Base-by-base conservation (phyloP, 2,113 vertebrate genomes). In the Archocentrus centrarchus region DNA sequence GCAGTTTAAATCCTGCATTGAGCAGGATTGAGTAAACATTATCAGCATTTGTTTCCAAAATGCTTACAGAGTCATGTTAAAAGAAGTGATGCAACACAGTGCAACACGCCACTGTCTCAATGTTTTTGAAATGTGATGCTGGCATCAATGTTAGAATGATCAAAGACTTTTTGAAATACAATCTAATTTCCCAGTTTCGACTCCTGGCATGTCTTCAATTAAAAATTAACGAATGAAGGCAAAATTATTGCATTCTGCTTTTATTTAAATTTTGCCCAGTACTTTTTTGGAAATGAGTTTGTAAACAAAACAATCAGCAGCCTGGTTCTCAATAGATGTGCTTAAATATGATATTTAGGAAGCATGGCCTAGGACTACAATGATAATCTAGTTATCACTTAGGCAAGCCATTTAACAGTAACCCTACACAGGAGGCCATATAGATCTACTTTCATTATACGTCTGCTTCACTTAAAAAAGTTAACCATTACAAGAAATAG, bases 391-490 rank as follows among this genome's bases (percentile, higher is more conserved):
- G 57, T 66, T 55, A 37, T 79, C 32, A 44, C 22, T 57, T n/a
- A 20, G 63, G 11, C 20, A 32, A 35, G 24, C 59, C 39, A 37
- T 5, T 55, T 30, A 37, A 68, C 35, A 37, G 30, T 81, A 66
- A 80, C n/a, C 35, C 35, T 35, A 30, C 30, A 30, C 35, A 44
- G 37, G 55, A 85, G 18, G 18, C 15, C 18, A 47, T 18, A 55
- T 11, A 30, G 10, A 66, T 50, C 5, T 4, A n/a, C 63, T 78
- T 60, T 80, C 11, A 39, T 78, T 50, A 53, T 83, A 68, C 75
- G 63, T 47, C 24, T 70, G 41, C 39, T 81, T 41, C 18, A 27
- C 20, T 66, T 41, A 57, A 82, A 84, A 41, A 41, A 89, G 83
- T 9, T 58, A 81, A 89, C 30, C 1, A 59, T 77, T 44, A 24